Conservation (phyloP, 2,113 vertebrate genomes). For the Ictidomys tridecemlineatus region DNA sequence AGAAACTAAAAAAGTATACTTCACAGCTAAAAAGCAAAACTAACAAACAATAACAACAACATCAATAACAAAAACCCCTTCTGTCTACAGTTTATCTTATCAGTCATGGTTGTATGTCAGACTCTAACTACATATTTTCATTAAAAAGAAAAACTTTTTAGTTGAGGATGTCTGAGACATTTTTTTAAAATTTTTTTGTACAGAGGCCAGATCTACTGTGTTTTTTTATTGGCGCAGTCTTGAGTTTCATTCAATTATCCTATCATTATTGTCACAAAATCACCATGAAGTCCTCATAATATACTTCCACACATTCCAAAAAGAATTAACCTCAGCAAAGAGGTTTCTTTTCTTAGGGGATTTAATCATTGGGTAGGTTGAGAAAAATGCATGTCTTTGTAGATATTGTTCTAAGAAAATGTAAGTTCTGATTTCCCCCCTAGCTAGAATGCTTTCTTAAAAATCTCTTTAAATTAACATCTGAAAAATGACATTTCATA, state of each 20-base stretch:
- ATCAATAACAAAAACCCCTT: neutral
- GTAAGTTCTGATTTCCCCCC: neutral
- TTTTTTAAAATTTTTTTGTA: slow-evolving; percentile 52
- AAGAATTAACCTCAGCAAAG: slow-evolving; percentile 39
- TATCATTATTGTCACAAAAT: slow-evolving; percentile 60
- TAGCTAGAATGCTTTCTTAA: neutral
- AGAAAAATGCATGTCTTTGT: slow-evolving; percentile 43
- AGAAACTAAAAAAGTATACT: slow-evolving; percentile 62
- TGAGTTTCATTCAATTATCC: neutral
- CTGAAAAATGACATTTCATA: neutral
- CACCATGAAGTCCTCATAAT: neutral
- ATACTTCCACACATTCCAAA: slow-evolving; percentile 47
- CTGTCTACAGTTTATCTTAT: slow-evolving; percentile 60
- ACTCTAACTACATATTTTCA: slow-evolving; percentile 25
- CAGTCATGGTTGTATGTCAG: neutral
- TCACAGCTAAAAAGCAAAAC: neutral
- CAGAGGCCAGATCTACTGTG: neutral
- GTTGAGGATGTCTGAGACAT: slow-evolving; percentile 32
- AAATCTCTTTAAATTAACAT: neutral
- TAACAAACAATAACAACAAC: neutral
- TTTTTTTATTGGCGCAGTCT: neutral
- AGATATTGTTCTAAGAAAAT: neutral
- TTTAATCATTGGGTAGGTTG: neutral
- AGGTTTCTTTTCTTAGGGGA: slow-evolving; percentile 1
- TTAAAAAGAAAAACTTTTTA: neutral